A percentile compares a stretch with the other conserved stretches of the same genome.
Evolutionary conservation across 2,888 invertebrate genomes (phyloP).

Genomic region (Yponomeuta cagnagella): DNA sequence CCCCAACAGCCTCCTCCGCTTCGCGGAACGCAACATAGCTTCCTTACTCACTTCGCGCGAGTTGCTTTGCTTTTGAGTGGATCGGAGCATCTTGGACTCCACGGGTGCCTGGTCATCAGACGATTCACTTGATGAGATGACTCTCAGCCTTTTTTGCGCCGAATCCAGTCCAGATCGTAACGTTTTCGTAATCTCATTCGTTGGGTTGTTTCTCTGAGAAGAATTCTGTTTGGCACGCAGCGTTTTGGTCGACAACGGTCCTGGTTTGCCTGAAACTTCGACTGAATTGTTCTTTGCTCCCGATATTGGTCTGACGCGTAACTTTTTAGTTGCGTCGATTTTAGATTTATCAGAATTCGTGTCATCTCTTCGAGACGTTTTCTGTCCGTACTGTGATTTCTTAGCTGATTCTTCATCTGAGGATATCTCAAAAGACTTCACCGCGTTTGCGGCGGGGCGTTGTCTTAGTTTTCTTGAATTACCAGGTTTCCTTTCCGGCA

Average conservation of each 20-base stretch:
- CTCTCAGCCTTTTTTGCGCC: no score
- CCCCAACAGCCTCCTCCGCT: no score
- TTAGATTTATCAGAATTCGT: neutral
- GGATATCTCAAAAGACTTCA: neutral
- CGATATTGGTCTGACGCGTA: neutral
- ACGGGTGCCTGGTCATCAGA: no score
- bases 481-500: neutral
- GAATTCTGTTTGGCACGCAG: neutral
- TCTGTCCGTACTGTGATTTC: neutral
- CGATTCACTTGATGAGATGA: no score
- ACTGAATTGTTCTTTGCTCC: neutral
- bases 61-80: no score
- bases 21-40: no score
- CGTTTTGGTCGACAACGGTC: neutral
- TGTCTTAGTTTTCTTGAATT: neutral
- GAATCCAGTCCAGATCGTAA: no score
- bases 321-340: neutral
- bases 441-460: neutral
- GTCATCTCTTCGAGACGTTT: neutral
- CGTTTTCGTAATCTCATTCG: neutral
- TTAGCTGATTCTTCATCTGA: neutral
- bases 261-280: neutral
- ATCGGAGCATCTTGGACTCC: no score
- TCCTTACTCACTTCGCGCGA: no score
- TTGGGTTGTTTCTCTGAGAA: neutral